phyloP scores from a whole-genome alignment of 2,888 invertebrate genomes.

The Lottia gigantea region DNA sequence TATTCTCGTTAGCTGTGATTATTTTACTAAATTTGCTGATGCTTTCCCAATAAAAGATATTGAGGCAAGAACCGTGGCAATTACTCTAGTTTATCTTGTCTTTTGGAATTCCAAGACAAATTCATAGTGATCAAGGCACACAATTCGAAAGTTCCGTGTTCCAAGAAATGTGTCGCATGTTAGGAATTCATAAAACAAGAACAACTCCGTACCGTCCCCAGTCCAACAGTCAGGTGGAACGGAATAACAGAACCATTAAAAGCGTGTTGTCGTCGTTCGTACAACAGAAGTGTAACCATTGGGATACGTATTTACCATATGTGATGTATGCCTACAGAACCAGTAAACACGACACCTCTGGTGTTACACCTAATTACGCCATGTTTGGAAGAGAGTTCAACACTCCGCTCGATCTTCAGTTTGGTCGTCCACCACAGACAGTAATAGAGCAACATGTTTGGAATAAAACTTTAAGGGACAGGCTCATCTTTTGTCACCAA shows the following conservation, averaged over 20 bases:
- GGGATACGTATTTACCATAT: neutral
- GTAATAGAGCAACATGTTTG: too few species aligned
- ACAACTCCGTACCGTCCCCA: neutral
- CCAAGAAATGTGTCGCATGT: conserved; percentile 1
- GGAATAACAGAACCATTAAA: conserved; percentile 1
- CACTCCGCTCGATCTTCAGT: too few species aligned
- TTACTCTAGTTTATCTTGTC: conserved; percentile 17
- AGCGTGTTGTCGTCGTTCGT: neutral
- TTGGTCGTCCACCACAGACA: too few species aligned
- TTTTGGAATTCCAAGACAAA: conserved; percentile 2
- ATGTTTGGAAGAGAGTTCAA: too few species aligned
- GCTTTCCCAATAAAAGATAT: conserved; percentile 27
- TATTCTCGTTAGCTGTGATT: conserved; percentile 30
- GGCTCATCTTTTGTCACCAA: too few species aligned
- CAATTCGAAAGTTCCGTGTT: conserved; percentile 3
- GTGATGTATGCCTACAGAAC: too few species aligned
- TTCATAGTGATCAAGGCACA: neutral
- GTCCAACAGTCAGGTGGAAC: neutral
- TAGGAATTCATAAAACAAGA: neutral
- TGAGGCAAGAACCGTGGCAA: conserved; percentile 32
- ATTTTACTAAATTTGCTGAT: conserved; percentile 36
- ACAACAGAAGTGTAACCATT: neutral
- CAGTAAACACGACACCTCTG: too few species aligned
- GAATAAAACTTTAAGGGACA: too few species aligned
- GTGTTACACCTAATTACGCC: too few species aligned